Evolutionary conservation across 2,113 vertebrate genomes (phyloP).

Genomic region (Smithornis capensis): DNA sequence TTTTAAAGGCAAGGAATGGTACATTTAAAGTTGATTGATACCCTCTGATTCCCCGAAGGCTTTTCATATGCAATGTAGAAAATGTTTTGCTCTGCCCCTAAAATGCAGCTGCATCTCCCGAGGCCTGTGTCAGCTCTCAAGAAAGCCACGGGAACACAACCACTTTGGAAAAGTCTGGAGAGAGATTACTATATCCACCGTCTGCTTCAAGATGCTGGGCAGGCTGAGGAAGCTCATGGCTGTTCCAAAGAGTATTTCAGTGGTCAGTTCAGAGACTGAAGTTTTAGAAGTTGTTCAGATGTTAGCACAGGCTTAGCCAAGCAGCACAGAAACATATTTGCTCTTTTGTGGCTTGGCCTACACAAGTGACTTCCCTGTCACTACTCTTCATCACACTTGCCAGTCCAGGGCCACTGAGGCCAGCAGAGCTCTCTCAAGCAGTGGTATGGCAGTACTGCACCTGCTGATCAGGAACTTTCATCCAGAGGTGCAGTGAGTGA

Average conservation of each 20-base stretch:
- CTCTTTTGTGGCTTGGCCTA: neutral
- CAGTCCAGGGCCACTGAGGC: neutral
- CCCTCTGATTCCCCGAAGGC: conserved; percentile 32
- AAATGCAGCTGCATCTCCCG: conserved; percentile 50
- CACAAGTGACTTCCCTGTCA: neutral
- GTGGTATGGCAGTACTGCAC: neutral
- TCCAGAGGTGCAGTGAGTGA: neutral
- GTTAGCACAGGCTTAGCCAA: neutral
- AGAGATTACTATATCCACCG: neutral
- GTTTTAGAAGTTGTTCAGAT: neutral
- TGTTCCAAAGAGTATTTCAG: neutral
- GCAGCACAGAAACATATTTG: neutral
- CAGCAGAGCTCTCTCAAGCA: neutral
- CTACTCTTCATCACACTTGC: neutral
- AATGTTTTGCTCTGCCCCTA: neutral
- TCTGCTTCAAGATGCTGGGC: neutral
- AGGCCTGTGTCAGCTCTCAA: neutral
- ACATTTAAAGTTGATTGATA: conserved; percentile 60
- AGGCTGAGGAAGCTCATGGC: rapidly evolving
- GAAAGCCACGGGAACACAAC: neutral
- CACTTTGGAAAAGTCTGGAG: neutral
- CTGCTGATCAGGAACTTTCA: rapidly evolving
- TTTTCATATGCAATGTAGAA: conserved; percentile 34
- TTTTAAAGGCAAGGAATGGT: conserved; percentile 42
- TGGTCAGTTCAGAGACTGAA: neutral